Conservation (phyloP, 35 echinoderm and acorn worm genomes). For the Anneissia japonica region DNA sequence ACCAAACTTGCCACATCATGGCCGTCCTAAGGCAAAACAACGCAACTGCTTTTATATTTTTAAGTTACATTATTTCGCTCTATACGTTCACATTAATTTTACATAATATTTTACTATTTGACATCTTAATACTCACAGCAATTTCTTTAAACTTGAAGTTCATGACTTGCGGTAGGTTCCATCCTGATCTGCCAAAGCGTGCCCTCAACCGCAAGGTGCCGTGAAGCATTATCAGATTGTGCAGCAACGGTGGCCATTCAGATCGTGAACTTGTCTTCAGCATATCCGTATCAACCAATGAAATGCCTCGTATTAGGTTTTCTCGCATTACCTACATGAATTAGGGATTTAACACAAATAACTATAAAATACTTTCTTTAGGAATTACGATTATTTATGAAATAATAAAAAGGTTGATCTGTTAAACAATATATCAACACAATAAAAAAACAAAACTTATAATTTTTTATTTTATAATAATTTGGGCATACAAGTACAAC, state of each 20-base stretch:
- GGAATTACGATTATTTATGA: too few relatives aligned
- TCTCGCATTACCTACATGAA: conserved; percentile 68
- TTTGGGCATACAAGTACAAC: too few relatives aligned
- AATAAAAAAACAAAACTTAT: too few relatives aligned
- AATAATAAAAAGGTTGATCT: too few relatives aligned
- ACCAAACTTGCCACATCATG: background rate
- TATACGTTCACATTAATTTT: too few relatives aligned
- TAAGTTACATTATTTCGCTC: background rate
- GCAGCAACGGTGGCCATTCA: conserved; percentile 84
- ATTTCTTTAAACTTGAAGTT: conserved; percentile 87
- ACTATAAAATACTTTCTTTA: too few relatives aligned
- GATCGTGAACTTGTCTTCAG: conserved; percentile 68
- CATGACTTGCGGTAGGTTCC: conserved; percentile 83
- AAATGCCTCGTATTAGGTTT: conserved; percentile 39
- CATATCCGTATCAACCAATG: conserved; percentile 53
- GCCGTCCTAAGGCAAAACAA: background rate
- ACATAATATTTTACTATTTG: too few relatives aligned
- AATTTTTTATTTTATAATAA: too few relatives aligned
- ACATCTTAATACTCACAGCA: conserved; percentile 77
- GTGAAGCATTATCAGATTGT: conserved; percentile 94
- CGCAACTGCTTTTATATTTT: background rate
- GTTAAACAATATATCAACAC: too few relatives aligned
- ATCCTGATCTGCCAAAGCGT: conserved; percentile 71
- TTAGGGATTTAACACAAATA: too few relatives aligned
- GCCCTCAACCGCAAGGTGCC: conserved; percentile 51